Percentiles rank a stretch among this genome's conserved stretches.
phyloP scores from a whole-genome alignment of 2,113 vertebrate genomes.

The Calidris pugnax region DNA sequence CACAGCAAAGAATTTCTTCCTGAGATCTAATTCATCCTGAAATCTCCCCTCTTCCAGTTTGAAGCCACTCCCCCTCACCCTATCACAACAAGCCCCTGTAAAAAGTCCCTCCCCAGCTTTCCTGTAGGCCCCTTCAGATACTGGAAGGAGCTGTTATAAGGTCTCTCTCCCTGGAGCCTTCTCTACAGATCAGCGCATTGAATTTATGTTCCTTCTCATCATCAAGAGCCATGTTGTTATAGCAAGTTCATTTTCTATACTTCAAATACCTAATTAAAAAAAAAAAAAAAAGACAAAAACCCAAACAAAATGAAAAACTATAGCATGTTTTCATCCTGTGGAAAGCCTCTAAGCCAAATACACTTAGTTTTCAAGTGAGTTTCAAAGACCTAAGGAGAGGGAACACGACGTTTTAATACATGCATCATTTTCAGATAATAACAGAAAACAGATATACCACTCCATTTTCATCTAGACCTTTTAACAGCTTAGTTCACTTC shows the following conservation, averaged over 20 bases:
- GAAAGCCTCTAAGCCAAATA: background rate
- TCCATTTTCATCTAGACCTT: background rate
- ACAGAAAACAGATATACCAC: accelerated
- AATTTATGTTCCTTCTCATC: background rate
- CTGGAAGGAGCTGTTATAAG: too few relatives aligned
- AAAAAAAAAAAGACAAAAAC: background rate
- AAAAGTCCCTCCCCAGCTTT: background rate
- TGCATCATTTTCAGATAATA: accelerated
- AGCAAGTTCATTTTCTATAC: background rate
- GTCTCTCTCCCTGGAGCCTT: background rate
- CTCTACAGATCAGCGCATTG: background rate
- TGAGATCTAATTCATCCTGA: too few relatives aligned
- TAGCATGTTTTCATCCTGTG: accelerated
- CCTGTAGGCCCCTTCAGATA: background rate
- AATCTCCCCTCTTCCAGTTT: background rate
- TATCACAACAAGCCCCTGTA: background rate
- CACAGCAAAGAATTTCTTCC: background rate
- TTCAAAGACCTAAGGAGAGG: background rate
- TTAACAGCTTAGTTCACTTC: background rate
- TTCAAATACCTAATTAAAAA: background rate
- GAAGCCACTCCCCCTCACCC: background rate
- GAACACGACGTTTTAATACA: background rate
- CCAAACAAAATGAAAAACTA: background rate
- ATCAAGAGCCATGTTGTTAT: accelerated
- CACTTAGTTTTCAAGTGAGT: background rate